Evolutionary conservation across 2,888 invertebrate species (phyloP), one percentile per base, ranked within the genome.

Genomic region (Brachyptera putata): DNA sequence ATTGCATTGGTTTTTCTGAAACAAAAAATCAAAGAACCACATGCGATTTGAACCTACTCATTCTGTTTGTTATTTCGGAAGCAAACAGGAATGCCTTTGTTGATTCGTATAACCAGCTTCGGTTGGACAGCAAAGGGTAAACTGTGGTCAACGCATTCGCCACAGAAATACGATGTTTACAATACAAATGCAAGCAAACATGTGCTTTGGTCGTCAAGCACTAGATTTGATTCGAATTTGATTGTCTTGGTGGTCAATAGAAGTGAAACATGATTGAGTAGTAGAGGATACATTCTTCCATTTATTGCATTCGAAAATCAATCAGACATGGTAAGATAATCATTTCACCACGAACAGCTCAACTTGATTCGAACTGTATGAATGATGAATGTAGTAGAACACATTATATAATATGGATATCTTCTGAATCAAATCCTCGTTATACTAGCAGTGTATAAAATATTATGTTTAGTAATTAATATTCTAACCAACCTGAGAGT

Each of bases 71-170:
- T 60, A 60, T 60, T 60, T 39, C 30, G 49, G 34, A 60, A 37
- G 56, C 56, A 37, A 56, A 49, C 60, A 56, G 60, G 60, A 60
- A 60, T 60, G 60, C 60, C 56, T 60, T 60, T 60, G 60, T 60
- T 60, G 60, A 48, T 56, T 48, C 49, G 34, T 13, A 53, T 21
- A 21, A n/a, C 46, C 21, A 3, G 49, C 26, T 26, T 14, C 16
- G 11, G 37, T 30, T 41, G 26, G 53, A 37, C 56, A 60, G 56
- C 30, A 60, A 60, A 56, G 60, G 60, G 60, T 60, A 60, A 46
- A 56, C 36, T 53, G 36, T 36, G 53, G 53, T 53, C 53, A 53
- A 30, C 34, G 36, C 50, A 26, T 21, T 24, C n/a, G 30, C 53
- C 36, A 53, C 53, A 53, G 34, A 7, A 50, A 9, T 16, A 53